Evolutionary conservation across 2,113 vertebrate genomes (phyloP).

Genomic region (Rutilus rutilus): DNA sequence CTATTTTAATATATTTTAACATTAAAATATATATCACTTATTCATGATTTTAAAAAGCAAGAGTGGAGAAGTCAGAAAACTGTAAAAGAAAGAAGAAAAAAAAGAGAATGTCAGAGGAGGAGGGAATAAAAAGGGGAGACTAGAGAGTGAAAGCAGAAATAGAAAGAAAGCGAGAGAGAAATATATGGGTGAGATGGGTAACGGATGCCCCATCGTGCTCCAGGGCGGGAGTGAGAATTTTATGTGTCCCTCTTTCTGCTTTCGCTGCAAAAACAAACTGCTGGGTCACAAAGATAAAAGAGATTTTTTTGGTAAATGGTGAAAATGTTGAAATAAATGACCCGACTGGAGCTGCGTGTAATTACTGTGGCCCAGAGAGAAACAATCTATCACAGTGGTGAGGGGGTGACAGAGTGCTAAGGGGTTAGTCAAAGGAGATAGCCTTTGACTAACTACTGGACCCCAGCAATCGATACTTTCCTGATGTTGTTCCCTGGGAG

Average conservation of each 20-base stretch:
- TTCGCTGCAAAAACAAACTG: slow-evolving; percentile 85
- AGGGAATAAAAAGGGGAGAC: background rate
- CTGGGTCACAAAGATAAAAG: slow-evolving; percentile 95
- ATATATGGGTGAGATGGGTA: slow-evolving; percentile 11
- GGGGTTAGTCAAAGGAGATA: slow-evolving; percentile 99
- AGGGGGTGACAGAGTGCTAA: slow-evolving; percentile 88
- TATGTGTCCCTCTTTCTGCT: slow-evolving; percentile 86
- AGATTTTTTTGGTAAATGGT: slow-evolving; percentile 92
- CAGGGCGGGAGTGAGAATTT: slow-evolving; percentile 68
- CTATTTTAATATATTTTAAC: background rate
- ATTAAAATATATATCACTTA: background rate
- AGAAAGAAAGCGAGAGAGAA: background rate
- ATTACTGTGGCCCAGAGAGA: slow-evolving; percentile 97
- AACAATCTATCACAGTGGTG: slow-evolving; percentile 92
- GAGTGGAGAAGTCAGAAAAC: background rate
- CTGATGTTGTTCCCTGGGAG: slow-evolving; percentile 85
- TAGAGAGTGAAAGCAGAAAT: slow-evolving; percentile 24
- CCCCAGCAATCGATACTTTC: slow-evolving; percentile 91
- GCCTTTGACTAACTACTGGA: slow-evolving; percentile 99
- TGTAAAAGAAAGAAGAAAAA: too few relatives aligned
- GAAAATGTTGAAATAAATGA: slow-evolving; percentile 99
- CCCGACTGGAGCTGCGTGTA: slow-evolving; percentile 91
- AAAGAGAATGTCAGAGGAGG: background rate
- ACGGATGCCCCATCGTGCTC: slow-evolving; percentile 9
- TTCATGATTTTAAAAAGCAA: background rate